These are phyloP conservation scores for Willisornis vidua DNA, from an alignment of 2,113 vertebrate species.

Conservation along the genomic window DNA sequence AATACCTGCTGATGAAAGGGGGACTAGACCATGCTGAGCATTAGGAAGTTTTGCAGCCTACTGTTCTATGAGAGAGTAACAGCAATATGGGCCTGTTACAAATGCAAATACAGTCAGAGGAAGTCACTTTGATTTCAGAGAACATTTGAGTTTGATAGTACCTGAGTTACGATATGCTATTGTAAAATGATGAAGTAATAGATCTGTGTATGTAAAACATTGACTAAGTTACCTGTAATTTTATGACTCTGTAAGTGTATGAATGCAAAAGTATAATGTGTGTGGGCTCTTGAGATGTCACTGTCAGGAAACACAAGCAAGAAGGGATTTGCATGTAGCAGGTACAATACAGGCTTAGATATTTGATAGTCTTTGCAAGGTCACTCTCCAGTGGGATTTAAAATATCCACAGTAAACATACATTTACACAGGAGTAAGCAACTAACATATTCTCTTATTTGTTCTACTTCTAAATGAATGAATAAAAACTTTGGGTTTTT, in stretches of 20 bases:
- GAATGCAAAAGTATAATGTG: neutral
- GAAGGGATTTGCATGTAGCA: neutral
- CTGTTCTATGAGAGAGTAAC: neutral
- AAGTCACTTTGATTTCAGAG: neutral
- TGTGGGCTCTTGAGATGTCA: neutral
- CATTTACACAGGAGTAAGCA: neutral
- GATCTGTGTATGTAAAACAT: neutral
- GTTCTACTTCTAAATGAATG: neutral
- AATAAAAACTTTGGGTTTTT: neutral
- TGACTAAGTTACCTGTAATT: neutral
- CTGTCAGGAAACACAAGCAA: neutral
- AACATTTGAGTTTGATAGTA: neutral
- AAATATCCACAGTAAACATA: neutral
- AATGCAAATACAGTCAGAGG: neutral
- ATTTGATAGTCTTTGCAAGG: neutral
- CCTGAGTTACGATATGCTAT: neutral
- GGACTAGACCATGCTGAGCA: fast-evolving
- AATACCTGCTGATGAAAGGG: neutral
- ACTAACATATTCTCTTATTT: neutral
- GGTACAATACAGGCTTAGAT: neutral
- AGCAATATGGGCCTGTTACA: neutral
- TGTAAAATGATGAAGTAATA: neutral
- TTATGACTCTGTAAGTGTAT: neutral
- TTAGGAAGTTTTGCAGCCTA: neutral
- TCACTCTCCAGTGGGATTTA: neutral